Percentiles rank a stretch among this genome's conserved stretches.
Evolutionary conservation across 2,797 vertebrate genomes (phyloP).

Genomic region (Semaprochilodus insignis): DNA sequence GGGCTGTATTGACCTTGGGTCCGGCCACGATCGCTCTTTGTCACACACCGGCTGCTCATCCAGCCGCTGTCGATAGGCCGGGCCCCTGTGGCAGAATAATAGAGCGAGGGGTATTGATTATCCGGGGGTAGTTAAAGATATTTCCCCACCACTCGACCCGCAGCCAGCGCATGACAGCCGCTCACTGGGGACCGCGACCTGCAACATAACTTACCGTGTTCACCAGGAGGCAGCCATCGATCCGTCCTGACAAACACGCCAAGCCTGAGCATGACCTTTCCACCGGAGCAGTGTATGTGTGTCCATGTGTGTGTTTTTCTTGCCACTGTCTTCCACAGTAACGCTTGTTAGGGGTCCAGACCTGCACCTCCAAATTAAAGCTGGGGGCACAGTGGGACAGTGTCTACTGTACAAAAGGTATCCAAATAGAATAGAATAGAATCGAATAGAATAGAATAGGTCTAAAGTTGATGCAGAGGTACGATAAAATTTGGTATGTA

Average conservation of each 20-base stretch:
- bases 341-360: not conserved
- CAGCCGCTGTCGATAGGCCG: slow-evolving; percentile 78
- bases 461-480: too few relatives aligned
- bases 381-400: not conserved
- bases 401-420: not conserved
- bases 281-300: not conserved
- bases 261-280: slow-evolving; percentile 79
- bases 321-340: not conserved
- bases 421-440: not conserved
- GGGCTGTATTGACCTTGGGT: slow-evolving; percentile 78
- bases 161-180: slow-evolving; percentile 69
- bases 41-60: slow-evolving; percentile 81
- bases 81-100: slow-evolving; percentile 77
- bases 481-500: too few relatives aligned
- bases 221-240: slow-evolving; percentile 78
- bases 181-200: slow-evolving; percentile 75
- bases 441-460: not conserved
- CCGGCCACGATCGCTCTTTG: slow-evolving; percentile 82
- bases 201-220: slow-evolving; percentile 81
- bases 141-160: slow-evolving; percentile 63
- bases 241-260: slow-evolving; percentile 79
- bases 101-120: slow-evolving; percentile 87
- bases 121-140: slow-evolving; percentile 79
- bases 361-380: not conserved
- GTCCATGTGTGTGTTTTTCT: not conserved